Evolutionary conservation across 2,888 invertebrate genomes (phyloP), one percentile per base, ranked within the genome.

Genomic region (Patella pellucida): DNA sequence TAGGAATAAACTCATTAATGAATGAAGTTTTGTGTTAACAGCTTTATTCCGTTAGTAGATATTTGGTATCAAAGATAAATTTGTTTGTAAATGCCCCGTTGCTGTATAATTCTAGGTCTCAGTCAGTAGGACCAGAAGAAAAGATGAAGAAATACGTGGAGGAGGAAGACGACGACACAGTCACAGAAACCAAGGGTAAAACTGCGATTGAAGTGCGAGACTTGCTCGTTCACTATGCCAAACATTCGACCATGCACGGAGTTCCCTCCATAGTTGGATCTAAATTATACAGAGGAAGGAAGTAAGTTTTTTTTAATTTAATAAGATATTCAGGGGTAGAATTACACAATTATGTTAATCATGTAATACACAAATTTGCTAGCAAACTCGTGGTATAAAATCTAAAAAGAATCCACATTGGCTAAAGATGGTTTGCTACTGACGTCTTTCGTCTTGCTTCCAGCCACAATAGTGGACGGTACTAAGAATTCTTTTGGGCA

Each of bases 231-330:
- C 80, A 81, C 71, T 81, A 80, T 52, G 81, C 81, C 62, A 72
- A 77, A 31, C 80, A 81, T n/a, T 80, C 81, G 23, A 80, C 80
- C 71, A 81, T 81, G 81, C 81, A 81, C 51, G 81, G 81, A 9
- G 76, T 81, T 27, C 81, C 81, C 2, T 78, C 81, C 56, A 81
- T 81, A 9, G 81, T 81, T 15, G 81, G 81, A 9, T 81, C 78
- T 1, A 72, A 76, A 52, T 76, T 81, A 3, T 81, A 81, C 75
- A 31, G 75, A 54, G 79, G 81, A n/a, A 52, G 81, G 51, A 80
- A 77, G 81, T 81, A 68, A 75, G 78, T 62, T 31, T 2, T 16
- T 54, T 52, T 71, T n/a, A 51, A 52, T 52, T 19, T 69, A 31
- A 62, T 62, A 62, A 19, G 62, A 12, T 19, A 19, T 62, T 62